Base-by-base conservation (phyloP, 2,888 invertebrate genomes). In the Ennomos fuscantarius region DNA sequence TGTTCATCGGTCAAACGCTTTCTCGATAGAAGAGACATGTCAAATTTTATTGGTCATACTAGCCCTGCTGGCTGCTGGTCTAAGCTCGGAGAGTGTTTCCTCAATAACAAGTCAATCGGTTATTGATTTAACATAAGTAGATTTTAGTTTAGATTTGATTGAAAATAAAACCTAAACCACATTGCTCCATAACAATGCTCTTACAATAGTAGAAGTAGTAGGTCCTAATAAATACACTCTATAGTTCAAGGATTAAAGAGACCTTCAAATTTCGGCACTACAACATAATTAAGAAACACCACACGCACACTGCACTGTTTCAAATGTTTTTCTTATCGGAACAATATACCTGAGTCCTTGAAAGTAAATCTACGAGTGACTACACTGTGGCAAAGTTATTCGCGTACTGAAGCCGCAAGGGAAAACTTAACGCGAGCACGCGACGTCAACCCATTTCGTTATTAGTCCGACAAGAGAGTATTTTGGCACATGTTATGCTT, bases 331-430 rank as follows among this genome's bases (percentile, higher is more conserved):
- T 32, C 50, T 46, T 46, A 57, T 46, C 37, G 13, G 9, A 24
- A 46, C 24, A 24, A 24, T 24, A 24, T 24, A 46, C n/a, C 24
- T 12, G 9, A 47, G 44, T 43, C 52, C 60, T 60, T 57, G 58
- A 37, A 49, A 58, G 37, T 45, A 39, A 9, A 11, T 39, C 33
- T 42, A 13, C 34, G 13, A 34, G 39, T 40, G 42, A 54, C 45
- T 32, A 48, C 32, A 57, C 63, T 49, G 41, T 12, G 50, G 40
- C 39, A 46, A 49, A 55, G 43, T 54, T 24, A 45, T 49, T 55
- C 47, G 54, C 52, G 24, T 52, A 63, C 55, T 55, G 51, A 52
- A 56, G 37, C 43, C 46, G 11, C 13, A 50, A 40, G 39, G 49
- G 49, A 41, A 49, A 54, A 53, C 48, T 53, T 44, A 2, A 15